Evolutionary conservation across 2,797 vertebrate genomes (phyloP), one percentile per base, ranked within the genome.

Genomic region (Cossypha niveicapilla): DNA sequence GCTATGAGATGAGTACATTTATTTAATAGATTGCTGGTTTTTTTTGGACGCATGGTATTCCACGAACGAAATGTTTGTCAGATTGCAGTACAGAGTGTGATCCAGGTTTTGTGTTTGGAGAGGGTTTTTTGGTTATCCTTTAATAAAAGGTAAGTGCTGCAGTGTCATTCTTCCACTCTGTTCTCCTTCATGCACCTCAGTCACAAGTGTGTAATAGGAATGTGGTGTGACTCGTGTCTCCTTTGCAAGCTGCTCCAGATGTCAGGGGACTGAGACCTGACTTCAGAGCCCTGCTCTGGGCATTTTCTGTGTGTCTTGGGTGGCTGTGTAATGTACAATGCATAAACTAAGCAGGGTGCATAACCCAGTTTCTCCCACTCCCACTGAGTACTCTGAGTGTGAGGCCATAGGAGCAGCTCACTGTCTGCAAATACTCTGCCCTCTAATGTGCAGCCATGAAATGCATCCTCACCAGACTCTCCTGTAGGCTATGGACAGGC

Each of bases 41-140:
- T 75, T 63, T 7, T 73, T 83, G 50, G 45, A 67, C 16, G 74
- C 94, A 62, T 27, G 32, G 21, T 72, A 35, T 68, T 91, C 61
- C 19, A 61, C 41, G 74, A 81, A 88, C n/a, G 3, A 80, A 76
- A 30, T 32, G 10, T 77, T 80, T 82, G 13, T 44, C 67, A 57
- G 24, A 34, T 42, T 74, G n/a, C 37, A 74, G 6, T 61, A 39
- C 5, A 11, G 76, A 74, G 13, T 27, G 8, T 18, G 34, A 63
- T 10, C 48, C 8, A 41, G 30, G 2, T 16, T 47, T 45, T 39
- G 13, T 28, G 12, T 41, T 22, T 61, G 37, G 15, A 44, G 24
- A 35, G 12, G n/a, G 11, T 24, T 32, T 44, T 14, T 14, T n/a
- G 16, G 66, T 24, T 82, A 37, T 63, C 13, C 37, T 63, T 41